Conservation (phyloP, 2,888 invertebrate species). For the Eubasilissa splendida region DNA sequence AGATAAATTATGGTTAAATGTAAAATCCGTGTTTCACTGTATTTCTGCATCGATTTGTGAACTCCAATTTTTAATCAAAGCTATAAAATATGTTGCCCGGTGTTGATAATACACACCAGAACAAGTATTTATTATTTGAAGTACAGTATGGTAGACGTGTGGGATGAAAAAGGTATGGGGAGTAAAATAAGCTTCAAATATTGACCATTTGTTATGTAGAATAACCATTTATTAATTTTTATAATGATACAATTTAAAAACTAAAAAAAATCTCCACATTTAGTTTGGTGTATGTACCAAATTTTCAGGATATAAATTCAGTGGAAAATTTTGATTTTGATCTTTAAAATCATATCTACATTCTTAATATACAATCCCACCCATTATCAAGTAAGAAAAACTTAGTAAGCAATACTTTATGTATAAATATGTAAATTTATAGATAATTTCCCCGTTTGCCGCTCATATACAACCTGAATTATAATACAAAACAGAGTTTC, state of each 20-base stretch:
- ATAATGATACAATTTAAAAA: constrained; percentile 52
- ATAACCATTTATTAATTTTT: constrained; percentile 55
- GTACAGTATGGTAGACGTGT: neutral
- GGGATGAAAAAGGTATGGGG: neutral
- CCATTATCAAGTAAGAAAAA: constrained; percentile 26
- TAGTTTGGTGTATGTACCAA: constrained; percentile 43
- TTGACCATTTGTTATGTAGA: constrained; percentile 42
- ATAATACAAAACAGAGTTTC: neutral
- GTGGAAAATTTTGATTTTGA: constrained; percentile 34
- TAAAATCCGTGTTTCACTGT: too few relatives aligned
- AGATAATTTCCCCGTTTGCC: constrained; percentile 10
- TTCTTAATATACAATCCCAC: constrained; percentile 46
- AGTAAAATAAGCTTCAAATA: neutral
- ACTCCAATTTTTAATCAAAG: too few relatives aligned
- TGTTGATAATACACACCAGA: neutral
- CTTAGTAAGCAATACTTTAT: constrained; percentile 36
- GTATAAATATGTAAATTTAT: constrained; percentile 33
- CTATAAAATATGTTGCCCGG: too few relatives aligned
- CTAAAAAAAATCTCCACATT: constrained; percentile 48
- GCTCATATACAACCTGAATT: constrained; percentile 4
- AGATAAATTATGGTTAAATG: too few relatives aligned
- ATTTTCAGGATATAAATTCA: constrained; percentile 19
- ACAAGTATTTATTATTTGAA: neutral
- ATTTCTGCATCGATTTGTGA: too few relatives aligned
- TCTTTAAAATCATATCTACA: constrained; percentile 48